Base-by-base conservation (phyloP, 2,797 vertebrate species). In the Helicolenus hilgendorfi region DNA sequence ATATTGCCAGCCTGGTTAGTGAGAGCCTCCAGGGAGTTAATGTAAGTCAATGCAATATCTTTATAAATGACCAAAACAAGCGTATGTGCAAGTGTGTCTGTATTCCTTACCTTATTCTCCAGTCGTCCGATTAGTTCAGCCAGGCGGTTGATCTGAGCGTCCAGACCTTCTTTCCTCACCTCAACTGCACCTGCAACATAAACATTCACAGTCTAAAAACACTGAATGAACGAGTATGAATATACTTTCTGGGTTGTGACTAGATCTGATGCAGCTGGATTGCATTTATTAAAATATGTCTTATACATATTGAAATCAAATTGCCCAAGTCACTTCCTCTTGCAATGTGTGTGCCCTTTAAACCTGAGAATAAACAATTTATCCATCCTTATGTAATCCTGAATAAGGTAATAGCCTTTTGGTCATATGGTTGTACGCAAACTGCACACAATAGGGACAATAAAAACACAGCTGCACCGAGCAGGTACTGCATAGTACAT, bases 41-140 rank as follows among this genome's bases (percentile, higher is more conserved):
- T 24, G 7, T 15, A 11, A 49, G 38, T 27, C 49, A 77, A 26
- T 60, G 33, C 41, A n/a, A 33, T 29, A n/a, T 45, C 24, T 49
- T 58, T 18, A 15, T 27, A n/a, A 64, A 33, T 60, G 14, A 38
- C 14, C 41, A 64, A 73, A 76, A 49, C 10, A 20, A 18, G 72
- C 65, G 27, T 71, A 18, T 3, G 11, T 58, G 45, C 49, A 53
- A n/a, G 49, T 2, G 2, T 11, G 13, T 33, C 8, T 68, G 18
- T 31, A 4, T 59, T 80, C 60, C 79, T 91, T 93, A 99, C 99
- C 98, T 99, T 99, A 94, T 97, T 99, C 96, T 99, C 99, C 96
- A 99, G 97, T 79, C 98, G 98, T 88, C 98, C 98, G 2, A 99
- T 99, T 45, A 99, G 97, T 84, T 99, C 98, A 1, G 99, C 98